Evolutionary conservation across 2,113 vertebrate genomes (phyloP).

Genomic region (Suncus etruscus): DNA sequence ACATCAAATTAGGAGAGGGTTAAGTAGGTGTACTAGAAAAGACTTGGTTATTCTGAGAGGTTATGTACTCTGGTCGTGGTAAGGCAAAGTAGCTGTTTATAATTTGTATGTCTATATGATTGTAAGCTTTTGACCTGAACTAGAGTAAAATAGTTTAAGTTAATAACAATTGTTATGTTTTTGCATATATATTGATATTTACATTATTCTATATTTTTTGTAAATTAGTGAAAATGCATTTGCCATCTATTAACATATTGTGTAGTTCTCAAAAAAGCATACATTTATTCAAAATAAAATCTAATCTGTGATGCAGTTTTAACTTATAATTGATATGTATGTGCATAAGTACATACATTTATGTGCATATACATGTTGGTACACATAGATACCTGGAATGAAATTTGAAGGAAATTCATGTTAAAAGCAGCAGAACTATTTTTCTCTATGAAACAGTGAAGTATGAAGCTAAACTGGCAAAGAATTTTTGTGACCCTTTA

Average conservation of each 20-base stretch:
- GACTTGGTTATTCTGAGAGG: no score
- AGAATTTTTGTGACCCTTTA: slow-evolving; percentile 27
- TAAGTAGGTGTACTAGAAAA: no score
- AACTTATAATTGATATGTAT: background rate
- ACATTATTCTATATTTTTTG: background rate
- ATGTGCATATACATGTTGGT: background rate
- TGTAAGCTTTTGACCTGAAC: background rate
- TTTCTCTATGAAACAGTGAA: background rate
- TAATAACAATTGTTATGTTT: no score
- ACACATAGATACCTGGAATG: background rate
- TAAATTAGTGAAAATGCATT: background rate
- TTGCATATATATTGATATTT: no score
- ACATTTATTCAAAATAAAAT: background rate
- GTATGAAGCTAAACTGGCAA: background rate
- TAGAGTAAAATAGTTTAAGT: background rate
- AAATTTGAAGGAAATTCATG: background rate
- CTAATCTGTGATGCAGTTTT: background rate
- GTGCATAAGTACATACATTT: background rate
- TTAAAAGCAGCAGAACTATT: background rate
- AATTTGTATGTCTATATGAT: no score
- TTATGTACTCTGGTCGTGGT: no score
- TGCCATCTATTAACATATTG: background rate
- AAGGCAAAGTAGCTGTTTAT: no score
- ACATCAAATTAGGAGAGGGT: no score
- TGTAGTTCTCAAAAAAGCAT: background rate